Conservation (phyloP, 2,797 vertebrate genomes). For the Petrocephalus sullivani region DNA sequence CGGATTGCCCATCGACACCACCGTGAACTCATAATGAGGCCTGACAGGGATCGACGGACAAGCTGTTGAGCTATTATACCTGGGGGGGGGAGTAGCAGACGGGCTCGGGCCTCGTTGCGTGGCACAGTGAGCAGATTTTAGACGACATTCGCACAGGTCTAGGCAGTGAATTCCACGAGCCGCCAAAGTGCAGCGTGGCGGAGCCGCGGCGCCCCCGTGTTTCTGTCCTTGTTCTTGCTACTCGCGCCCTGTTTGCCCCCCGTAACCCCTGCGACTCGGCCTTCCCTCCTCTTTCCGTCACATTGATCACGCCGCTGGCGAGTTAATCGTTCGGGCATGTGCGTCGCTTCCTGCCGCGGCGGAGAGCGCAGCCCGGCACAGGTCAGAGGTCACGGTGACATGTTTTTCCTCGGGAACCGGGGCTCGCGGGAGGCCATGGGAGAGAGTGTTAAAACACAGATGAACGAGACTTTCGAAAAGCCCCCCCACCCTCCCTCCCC, state of each 20-base stretch:
- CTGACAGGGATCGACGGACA: slow-evolving; percentile 62
- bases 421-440: slow-evolving; percentile 59
- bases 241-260: slow-evolving; percentile 46
- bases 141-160: slow-evolving; percentile 50
- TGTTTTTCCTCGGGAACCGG: slow-evolving; percentile 54
- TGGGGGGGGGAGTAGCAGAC: slow-evolving; percentile 46
- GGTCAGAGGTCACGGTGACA: slow-evolving; percentile 58
- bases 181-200: slow-evolving; percentile 57
- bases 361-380: slow-evolving; percentile 54
- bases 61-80: slow-evolving; percentile 45
- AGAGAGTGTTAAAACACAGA: slow-evolving; percentile 51
- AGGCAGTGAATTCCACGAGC: slow-evolving; percentile 55
- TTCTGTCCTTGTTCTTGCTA: slow-evolving; percentile 43
- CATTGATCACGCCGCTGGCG: slow-evolving; percentile 62
- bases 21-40: slow-evolving; percentile 58
- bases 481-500: slow-evolving; percentile 57
- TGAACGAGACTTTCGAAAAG: slow-evolving; percentile 57
- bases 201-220: slow-evolving; percentile 51
- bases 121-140: slow-evolving; percentile 36
- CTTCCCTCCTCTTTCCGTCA: slow-evolving; percentile 59
- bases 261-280: slow-evolving; percentile 60
- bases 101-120: slow-evolving; percentile 30
- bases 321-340: slow-evolving; percentile 69
- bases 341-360: slow-evolving; percentile 62
- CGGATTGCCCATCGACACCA: slow-evolving; percentile 48